Evolutionary conservation across 2,888 invertebrate genomes (phyloP), one percentile per base, ranked within the genome.

Genomic region (Limnephilus auricula): DNA sequence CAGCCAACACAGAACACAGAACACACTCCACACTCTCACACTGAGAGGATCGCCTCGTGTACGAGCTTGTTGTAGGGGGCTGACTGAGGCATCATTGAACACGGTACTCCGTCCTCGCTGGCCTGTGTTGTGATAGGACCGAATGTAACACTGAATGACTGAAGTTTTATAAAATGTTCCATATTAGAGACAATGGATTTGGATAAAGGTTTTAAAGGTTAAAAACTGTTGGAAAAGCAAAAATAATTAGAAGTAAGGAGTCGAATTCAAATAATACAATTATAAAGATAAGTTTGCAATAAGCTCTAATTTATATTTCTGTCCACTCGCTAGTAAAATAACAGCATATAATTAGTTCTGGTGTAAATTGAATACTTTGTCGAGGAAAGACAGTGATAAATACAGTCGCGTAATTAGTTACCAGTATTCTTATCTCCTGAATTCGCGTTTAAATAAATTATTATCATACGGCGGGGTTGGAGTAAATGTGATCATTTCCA

Each of bases 401-500:
- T 65, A 65, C 65, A 65, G n/a, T 65, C 65, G 65, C 25, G 65
- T 65, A 65, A 65, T 65, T 65, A 65, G 65, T 65, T 65, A 65
- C 25, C 65, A n/a, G 25, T 25, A 1, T 25, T 25, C 65, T 65
- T 65, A 65, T 65, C 65, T 65, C 1, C 65, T 25, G 25, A 25
- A 65, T 65, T 65, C 25, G 65, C 25, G 25, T 65, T 65, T 65
- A 65, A 65, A 65, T 65, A 65, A 65, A 65, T 65, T 9, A 65
- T 65, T 65, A 65, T 65, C 65, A 65, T 65, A 65, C 65, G 25
- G 9, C 65, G 65, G 65, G 65, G 65, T 65, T 65, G 25, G 65
- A 65, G n/a, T 65, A n/a, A 65, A 65, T 25, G 40, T 50, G 40
- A 86, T 31, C 37, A 86, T 86, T n/a, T 86, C 50, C 40, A 86